Conservation (phyloP, 1,140 invertebrate genomes). For the Lasaia peninsularis region DNA sequence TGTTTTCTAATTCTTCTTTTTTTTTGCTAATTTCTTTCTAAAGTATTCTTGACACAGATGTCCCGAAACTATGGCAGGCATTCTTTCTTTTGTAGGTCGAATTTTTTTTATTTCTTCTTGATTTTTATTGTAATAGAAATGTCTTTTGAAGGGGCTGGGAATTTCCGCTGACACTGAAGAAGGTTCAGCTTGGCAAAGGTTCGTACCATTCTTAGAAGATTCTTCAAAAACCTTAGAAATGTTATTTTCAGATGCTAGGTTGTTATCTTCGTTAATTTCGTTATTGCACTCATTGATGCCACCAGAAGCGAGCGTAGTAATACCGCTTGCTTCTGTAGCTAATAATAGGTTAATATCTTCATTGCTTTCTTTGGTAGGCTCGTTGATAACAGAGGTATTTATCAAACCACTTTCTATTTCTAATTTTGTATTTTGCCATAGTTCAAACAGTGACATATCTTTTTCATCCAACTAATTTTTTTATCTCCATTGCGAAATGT, state of each 20-base stretch:
- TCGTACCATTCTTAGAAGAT: slow-evolving; percentile 13
- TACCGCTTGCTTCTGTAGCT: slow-evolving; percentile 1
- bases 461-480: slow-evolving; percentile 17
- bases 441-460: slow-evolving; percentile 13
- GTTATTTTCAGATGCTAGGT: slow-evolving; percentile 14
- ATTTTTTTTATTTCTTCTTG: slow-evolving; percentile 16
- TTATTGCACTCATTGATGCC: slow-evolving; percentile 13
- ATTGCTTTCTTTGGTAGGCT: slow-evolving; percentile 17
- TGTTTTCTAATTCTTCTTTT: slow-evolving; percentile 19
- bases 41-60: slow-evolving; percentile 24
- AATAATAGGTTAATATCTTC: slow-evolving; percentile 20
- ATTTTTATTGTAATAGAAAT: slow-evolving; percentile 18
- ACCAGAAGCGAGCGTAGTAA: slow-evolving; percentile 17
- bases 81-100: slow-evolving; percentile 16
- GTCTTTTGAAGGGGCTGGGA: slow-evolving; percentile 21
- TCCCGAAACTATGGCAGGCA: slow-evolving; percentile 13
- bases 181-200: slow-evolving; percentile 19
- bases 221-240: slow-evolving; percentile 12
- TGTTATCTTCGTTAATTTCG: slow-evolving; percentile 9
- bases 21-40: slow-evolving; percentile 24
- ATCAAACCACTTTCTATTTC: slow-evolving; percentile 11
- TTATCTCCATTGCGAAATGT: slow-evolving; percentile 19
- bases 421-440: slow-evolving; percentile 12
- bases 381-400: slow-evolving; percentile 18
- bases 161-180: slow-evolving; percentile 19